These are phyloP conservation scores for Malurus melanocephalus DNA, from an alignment of 2,113 vertebrate species.

Conservation along the genomic window DNA sequence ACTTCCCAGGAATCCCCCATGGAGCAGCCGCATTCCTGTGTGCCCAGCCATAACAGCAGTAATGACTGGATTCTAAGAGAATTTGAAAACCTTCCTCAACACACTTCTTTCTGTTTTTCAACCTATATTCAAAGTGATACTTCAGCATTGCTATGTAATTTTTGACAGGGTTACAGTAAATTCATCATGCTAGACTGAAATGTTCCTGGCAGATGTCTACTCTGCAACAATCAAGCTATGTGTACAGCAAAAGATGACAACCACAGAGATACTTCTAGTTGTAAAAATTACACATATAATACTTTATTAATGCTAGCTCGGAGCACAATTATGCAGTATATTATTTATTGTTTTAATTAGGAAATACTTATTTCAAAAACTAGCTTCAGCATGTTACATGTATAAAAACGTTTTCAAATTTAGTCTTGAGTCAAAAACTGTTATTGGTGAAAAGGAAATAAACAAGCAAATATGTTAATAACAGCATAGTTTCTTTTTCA, in stretches of 20 bases:
- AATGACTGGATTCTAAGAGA: conserved; percentile 67
- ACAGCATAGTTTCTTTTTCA: neutral
- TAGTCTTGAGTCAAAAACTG: neutral
- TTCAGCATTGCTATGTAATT: conserved; percentile 83
- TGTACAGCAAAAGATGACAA: conserved; percentile 80
- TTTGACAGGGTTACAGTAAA: conserved; percentile 88
- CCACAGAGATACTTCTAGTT: conserved; percentile 27
- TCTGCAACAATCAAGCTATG: conserved; percentile 83
- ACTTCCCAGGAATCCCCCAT: conserved; percentile 35
- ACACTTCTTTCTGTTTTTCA: conserved; percentile 72
- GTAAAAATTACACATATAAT: conserved; percentile 53
- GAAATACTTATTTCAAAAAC: neutral
- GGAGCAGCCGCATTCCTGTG: conserved; percentile 31
- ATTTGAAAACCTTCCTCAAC: conserved; percentile 67
- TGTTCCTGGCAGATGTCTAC: conserved; percentile 91
- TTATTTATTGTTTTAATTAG: conserved; percentile 29
- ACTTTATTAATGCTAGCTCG: conserved; percentile 62
- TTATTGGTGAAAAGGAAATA: neutral
- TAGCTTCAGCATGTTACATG: neutral
- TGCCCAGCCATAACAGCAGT: conserved; percentile 20
- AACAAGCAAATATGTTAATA: neutral
- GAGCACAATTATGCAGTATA: conserved; percentile 3
- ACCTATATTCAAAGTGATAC: conserved; percentile 76
- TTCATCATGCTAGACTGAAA: conserved; percentile 91
- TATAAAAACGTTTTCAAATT: neutral